Evolutionary conservation across 2,797 vertebrate species (phyloP).

Genomic region (Coreius guichenoti): DNA sequence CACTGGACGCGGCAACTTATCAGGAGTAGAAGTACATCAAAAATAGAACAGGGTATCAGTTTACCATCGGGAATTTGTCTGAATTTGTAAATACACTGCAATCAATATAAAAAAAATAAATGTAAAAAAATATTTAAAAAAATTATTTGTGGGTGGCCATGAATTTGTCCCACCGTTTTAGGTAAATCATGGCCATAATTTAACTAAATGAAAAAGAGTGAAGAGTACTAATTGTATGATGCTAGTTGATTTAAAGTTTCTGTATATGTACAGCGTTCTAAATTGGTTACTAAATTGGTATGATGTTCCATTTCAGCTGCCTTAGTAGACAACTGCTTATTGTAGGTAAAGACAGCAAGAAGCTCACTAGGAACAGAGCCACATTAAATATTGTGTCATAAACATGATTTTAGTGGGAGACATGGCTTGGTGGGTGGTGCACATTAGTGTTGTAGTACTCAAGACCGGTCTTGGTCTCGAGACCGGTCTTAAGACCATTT

Average conservation of each 20-base stretch:
- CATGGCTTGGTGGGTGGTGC: neutral
- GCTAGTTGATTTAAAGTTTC: neutral
- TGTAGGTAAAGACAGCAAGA: neutral
- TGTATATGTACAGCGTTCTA: neutral
- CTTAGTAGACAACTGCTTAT: neutral
- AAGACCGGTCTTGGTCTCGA: too few species aligned
- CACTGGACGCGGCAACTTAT: neutral
- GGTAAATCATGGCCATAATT: neutral
- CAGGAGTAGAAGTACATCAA: neutral
- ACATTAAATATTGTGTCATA: neutral
- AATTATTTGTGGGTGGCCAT: neutral
- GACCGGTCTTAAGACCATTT: too few species aligned
- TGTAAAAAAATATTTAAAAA: too few species aligned
- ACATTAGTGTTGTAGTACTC: too few species aligned
- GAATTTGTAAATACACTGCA: neutral
- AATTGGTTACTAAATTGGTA: neutral
- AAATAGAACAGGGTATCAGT: neutral
- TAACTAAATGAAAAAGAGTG: neutral
- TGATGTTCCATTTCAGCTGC: neutral
- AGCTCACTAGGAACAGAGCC: neutral
- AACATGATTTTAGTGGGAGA: conserved; percentile 1
- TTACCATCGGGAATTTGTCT: neutral
- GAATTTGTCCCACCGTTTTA: neutral
- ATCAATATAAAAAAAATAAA: neutral
- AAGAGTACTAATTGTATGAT: neutral